Evolutionary conservation across 92 coral and sea anemone species (phyloP).

Genomic region (Zoanthus solanderi): DNA sequence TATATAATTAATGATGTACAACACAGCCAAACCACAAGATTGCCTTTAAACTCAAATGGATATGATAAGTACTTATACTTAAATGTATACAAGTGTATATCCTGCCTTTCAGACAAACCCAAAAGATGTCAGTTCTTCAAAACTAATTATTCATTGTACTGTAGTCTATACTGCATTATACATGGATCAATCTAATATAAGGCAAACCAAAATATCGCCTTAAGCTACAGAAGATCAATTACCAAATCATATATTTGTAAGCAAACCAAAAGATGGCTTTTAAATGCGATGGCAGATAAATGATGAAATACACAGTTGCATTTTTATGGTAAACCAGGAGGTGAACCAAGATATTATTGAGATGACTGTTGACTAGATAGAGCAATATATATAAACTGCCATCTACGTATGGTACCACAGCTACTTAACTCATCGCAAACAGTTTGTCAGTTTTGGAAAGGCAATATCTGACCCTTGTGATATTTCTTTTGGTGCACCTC

Average conservation of each 20-base stretch:
- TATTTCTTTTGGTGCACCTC: too few relatives aligned
- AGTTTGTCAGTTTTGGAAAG: too few relatives aligned
- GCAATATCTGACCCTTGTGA: too few relatives aligned
- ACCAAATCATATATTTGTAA: neutral
- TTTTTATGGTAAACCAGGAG: neutral
- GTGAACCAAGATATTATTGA: slow-evolving; percentile 16
- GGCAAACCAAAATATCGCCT: neutral
- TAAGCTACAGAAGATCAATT: neutral
- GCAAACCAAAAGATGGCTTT: neutral
- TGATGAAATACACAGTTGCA: neutral
- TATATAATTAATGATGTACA: slow-evolving; percentile 4
- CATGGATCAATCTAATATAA: neutral
- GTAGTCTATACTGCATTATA: neutral
- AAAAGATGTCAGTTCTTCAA: too few relatives aligned
- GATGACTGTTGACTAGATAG: slow-evolving; percentile 22
- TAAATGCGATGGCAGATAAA: slow-evolving; percentile 1
- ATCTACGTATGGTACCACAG: neutral
- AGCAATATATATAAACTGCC: neutral
- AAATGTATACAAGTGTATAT: too few relatives aligned
- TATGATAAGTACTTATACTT: too few relatives aligned
- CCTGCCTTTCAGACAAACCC: too few relatives aligned
- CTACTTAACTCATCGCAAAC: too few relatives aligned
- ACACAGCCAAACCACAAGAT: neutral
- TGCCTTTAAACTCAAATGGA: too few relatives aligned
- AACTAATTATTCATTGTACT: too few relatives aligned